Evolutionary conservation across 2,113 vertebrate species (phyloP), one percentile per base, ranked within the genome.

Genomic region (Megatriorchis doriae): DNA sequence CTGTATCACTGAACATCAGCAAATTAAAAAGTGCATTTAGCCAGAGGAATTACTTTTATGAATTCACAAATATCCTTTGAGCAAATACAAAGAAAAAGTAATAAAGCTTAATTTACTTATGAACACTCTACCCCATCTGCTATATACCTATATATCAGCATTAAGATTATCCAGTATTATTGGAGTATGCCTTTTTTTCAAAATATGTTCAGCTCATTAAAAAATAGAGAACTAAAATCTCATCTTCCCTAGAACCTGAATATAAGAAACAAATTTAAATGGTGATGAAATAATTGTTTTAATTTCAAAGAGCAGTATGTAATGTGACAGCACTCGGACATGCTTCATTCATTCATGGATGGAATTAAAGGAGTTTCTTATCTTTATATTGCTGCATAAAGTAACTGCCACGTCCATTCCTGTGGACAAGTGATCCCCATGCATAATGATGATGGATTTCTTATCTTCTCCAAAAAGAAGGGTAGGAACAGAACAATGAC

Each of bases 21-120:
- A 94, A 96, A 97, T 97, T 97, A 94, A 96, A 95, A 95, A 91
- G 45, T 89, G 86, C 71, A 67, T 93, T 95, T 96, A 96, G 78
- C 85, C 53, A 81, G 71, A 86, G 95, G 85, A 95, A 94, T 89
- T 82, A 90, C 87, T 95, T 94, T 96, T 94, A 94, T 96, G 87
- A 97, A 92, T 88, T 86, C 87, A 66, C 11, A 94, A 93, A 88
- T 91, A 90, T 7, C 66, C 93, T 97, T 91, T 94, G 78, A 94
- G 96, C 87, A 97, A 95, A 91, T 50, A 95, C 45, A 93, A 86
- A 94, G 62, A 62, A 97, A 95, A 95, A 83, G 67, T 78, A 96
- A 96, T 94, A 95, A 96, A 96, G 67, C 59, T 77, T 82, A 91
- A 95, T 94, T 97, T 94, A 66, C 83, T 94, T 90, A 85, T n/a